These are phyloP conservation scores for Leucozona laternaria DNA, from an alignment of 2,888 invertebrate genomes.

Conservation along the genomic window DNA sequence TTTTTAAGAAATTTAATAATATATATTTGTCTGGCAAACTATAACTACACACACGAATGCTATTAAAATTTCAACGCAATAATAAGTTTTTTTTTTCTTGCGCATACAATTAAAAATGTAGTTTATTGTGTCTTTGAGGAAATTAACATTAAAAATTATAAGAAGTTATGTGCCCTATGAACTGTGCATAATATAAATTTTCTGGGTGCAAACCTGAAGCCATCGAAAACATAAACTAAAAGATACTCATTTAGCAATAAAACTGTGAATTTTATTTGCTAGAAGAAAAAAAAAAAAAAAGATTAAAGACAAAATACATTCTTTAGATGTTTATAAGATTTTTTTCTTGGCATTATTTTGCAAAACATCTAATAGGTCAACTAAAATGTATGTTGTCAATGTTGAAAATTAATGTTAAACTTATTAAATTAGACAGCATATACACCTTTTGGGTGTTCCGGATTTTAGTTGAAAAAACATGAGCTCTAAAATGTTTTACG, in stretches of 20 bases:
- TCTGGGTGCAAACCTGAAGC: neutral
- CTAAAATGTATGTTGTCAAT: slow-evolving; percentile 7
- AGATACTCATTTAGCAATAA: slow-evolving; percentile 28
- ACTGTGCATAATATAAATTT: slow-evolving; percentile 34
- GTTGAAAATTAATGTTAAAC: slow-evolving; percentile 34
- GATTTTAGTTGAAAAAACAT: slow-evolving; percentile 7
- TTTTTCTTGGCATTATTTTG: slow-evolving; percentile 45
- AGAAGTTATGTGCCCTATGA: slow-evolving; percentile 45
- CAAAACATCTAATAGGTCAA: slow-evolving; percentile 34
- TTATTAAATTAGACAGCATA: slow-evolving; percentile 28
- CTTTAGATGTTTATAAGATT: slow-evolving; percentile 30
- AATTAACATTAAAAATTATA: slow-evolving; percentile 28
- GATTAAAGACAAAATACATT: slow-evolving; percentile 53
- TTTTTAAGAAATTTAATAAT: slow-evolving; percentile 18
- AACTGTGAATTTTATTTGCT: slow-evolving; percentile 6
- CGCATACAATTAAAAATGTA: slow-evolving; percentile 4
- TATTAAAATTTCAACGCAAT: slow-evolving; percentile 61
- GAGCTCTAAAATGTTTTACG: slow-evolving; percentile 35
- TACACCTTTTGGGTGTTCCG: slow-evolving; percentile 52
- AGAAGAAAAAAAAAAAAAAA: slow-evolving; percentile 12
- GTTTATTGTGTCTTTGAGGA: neutral
- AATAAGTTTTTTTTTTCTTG: slow-evolving; percentile 14
- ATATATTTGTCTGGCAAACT: slow-evolving; percentile 2
- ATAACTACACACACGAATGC: slow-evolving; percentile 51
- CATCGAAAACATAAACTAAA: slow-evolving; percentile 20